phyloP scores from a whole-genome alignment of 2,888 invertebrate species.

The Apamea sordens region DNA sequence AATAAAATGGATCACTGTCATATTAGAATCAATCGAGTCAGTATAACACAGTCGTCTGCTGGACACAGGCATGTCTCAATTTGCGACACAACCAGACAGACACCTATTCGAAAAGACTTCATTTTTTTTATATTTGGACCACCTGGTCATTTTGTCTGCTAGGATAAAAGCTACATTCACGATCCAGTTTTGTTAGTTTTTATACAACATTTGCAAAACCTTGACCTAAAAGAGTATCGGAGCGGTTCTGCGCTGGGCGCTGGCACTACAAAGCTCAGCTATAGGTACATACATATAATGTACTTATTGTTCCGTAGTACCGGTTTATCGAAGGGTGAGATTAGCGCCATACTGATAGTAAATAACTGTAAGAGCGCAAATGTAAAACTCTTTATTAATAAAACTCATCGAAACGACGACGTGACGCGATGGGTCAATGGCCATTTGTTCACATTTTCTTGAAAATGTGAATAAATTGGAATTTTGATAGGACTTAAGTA shows the following conservation, averaged over 20 bases:
- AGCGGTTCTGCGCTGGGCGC: background rate
- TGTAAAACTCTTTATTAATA: background rate
- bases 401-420: too few species aligned
- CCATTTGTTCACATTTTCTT: background rate
- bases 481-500: background rate
- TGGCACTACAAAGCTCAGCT: too few species aligned
- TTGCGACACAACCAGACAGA: background rate
- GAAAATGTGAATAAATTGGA: background rate
- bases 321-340: background rate
- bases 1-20: background rate
- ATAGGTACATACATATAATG: too few species aligned
- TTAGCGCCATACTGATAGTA: background rate
- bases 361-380: background rate
- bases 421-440: too few species aligned
- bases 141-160: background rate
- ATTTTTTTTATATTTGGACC: background rate
- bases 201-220: background rate
- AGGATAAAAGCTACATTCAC: conserved; percentile 4
- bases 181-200: background rate
- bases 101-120: too few species aligned
- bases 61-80: background rate
- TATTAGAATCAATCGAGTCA: background rate
- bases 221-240: background rate
- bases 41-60: background rate
- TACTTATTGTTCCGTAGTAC: too few species aligned